phyloP scores from a whole-genome alignment of 2,797 vertebrate genomes.

The Acipenser oxyrinchus region DNA sequence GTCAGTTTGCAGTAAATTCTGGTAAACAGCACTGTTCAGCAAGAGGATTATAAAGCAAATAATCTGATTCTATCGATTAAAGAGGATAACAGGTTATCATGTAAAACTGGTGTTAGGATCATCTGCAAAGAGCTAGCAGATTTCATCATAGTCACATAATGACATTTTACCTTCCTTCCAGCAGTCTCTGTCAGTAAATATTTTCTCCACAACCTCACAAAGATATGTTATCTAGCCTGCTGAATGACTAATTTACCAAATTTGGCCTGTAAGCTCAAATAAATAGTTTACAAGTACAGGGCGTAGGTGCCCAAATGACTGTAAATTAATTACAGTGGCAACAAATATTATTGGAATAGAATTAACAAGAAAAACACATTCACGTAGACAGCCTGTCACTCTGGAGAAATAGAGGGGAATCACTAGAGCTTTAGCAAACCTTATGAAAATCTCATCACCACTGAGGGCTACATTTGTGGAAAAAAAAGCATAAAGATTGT shows the following conservation, averaged over 20 bases:
- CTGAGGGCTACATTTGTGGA: background rate
- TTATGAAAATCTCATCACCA: background rate
- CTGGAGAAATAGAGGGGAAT: conserved; percentile 3
- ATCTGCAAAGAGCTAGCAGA: too few species aligned
- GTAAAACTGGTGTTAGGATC: too few species aligned
- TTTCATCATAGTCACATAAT: too few species aligned
- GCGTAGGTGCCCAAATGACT: background rate
- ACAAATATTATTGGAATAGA: conserved; percentile 6
- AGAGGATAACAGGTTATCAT: too few species aligned
- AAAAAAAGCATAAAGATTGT: background rate
- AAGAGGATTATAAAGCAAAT: too few species aligned
- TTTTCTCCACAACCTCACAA: too few species aligned
- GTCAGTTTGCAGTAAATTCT: too few species aligned
- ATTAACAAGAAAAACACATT: background rate
- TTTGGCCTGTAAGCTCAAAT: background rate
- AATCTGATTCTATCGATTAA: too few species aligned
- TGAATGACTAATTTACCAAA: background rate
- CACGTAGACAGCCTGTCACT: background rate
- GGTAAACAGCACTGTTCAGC: too few species aligned
- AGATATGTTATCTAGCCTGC: background rate
- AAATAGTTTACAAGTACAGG: background rate
- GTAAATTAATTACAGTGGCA: conserved; percentile 2
- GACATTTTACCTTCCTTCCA: too few species aligned
- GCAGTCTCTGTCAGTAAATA: too few species aligned
- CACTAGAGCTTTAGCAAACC: background rate